Base-by-base conservation (phyloP, 2,113 vertebrate species). In the Progne subis region DNA sequence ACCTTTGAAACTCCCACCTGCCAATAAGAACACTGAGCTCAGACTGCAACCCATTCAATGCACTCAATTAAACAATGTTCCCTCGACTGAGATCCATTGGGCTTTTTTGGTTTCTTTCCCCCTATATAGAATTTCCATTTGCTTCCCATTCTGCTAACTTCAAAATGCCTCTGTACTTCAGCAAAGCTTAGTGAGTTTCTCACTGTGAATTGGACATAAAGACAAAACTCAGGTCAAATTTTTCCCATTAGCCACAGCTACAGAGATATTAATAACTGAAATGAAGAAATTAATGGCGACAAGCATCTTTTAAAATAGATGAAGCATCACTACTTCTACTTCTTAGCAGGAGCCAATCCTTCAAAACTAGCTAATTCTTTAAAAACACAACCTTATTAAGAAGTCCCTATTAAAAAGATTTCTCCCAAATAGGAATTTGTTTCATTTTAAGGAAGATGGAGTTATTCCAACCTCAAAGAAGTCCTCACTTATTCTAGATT, bases 21-120 rank as follows among this genome's bases (percentile, higher is more conserved):
- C 64, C 78, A 82, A 8, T 82, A 64, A 79, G 55, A 95, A 65
- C 12, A 41, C 71, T 15, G 72, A 92, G 64, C 65, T 93, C 81
- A 95, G 78, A 79, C n/a, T 91, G 64, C 70, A 95, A 59, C 31
- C 49, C 39, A 15, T 67, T 82, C 34, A 85, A 86, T 43, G 83
- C 56, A 75, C 37, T 43, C 78, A 94, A 96, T 95, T 89, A 89
- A 94, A 83, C 71, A 76, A 53, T 57, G 21, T 63, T 68, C 34
- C 50, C 46, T 92, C 37, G 44, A 1, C 69, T 52, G 63, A 86
- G 50, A 77, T 63, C 34, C 75, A 71, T 0, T 56, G 50, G 50
- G 46, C 6, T 29, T 49, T 65, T 63, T 74, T 37, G 37, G 37
- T 63, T 67, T 59, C 75, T 61, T 57, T 43, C 11, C 2, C 47